phyloP scores from a whole-genome alignment of 1,140 invertebrate genomes.

The Aplysia californica region DNA sequence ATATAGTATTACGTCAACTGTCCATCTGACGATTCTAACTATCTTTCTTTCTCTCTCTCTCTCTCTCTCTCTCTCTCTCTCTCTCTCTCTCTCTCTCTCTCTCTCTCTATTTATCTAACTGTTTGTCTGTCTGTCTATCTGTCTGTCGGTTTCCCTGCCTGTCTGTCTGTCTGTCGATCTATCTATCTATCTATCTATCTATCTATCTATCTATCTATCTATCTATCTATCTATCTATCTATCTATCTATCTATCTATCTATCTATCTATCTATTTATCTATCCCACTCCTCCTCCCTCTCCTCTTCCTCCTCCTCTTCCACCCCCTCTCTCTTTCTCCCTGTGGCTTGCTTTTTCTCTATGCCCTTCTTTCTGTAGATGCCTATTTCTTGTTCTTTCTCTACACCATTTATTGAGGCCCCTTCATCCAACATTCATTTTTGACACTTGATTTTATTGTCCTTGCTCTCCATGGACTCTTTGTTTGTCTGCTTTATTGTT shows the following conservation, averaged over 20 bases:
- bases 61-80: neutral
- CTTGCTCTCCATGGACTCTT: no score
- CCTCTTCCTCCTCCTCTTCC: neutral
- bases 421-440: no score
- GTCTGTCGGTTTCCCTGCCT: neutral
- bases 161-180: neutral
- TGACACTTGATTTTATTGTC: no score
- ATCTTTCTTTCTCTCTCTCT: neutral
- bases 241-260: neutral
- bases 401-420: no score
- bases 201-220: neutral
- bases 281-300: neutral
- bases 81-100: conserved; percentile 1
- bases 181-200: neutral
- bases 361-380: neutral
- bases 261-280: neutral
- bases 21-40: no score
- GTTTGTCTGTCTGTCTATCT: neutral
- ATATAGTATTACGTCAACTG: no score
- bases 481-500: no score
- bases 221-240: neutral
- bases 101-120: neutral
- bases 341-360: neutral
- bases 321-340: neutral
- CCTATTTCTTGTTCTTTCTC: no score